phyloP scores from a whole-genome alignment of 2,113 vertebrate genomes.

The Parus major region DNA sequence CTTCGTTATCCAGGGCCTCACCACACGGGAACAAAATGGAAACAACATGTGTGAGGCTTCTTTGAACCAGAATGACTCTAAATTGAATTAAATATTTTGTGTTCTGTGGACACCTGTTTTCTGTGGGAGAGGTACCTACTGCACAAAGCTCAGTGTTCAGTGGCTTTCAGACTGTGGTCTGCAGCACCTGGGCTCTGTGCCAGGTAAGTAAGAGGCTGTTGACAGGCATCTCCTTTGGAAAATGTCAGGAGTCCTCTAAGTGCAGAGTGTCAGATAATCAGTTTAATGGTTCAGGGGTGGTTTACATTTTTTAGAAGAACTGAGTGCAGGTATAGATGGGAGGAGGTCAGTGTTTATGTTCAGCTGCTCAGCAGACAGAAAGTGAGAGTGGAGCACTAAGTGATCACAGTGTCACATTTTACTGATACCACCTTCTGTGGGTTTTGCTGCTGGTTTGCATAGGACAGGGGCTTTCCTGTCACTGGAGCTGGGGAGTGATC shows the following conservation, averaged over 20 bases:
- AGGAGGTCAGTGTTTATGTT: background rate
- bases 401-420: background rate
- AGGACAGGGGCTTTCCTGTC: constrained; percentile 57
- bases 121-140: background rate
- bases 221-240: background rate
- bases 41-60: background rate
- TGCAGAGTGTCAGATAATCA: background rate
- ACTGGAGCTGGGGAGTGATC: constrained; percentile 45
- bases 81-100: background rate
- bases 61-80: background rate
- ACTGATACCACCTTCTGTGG: background rate
- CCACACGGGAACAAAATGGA: background rate
- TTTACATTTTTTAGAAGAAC: background rate
- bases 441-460: constrained; percentile 9
- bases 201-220: background rate
- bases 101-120: background rate
- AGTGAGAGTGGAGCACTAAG: background rate
- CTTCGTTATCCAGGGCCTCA: background rate
- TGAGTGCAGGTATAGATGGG: background rate
- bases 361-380: background rate
- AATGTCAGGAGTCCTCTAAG: background rate
- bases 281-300: background rate
- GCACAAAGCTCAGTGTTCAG: background rate
- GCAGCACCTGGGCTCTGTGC: background rate
- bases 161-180: background rate